Conservation (phyloP, 1,140 invertebrate genomes). For the Tetramorium alpestre region DNA sequence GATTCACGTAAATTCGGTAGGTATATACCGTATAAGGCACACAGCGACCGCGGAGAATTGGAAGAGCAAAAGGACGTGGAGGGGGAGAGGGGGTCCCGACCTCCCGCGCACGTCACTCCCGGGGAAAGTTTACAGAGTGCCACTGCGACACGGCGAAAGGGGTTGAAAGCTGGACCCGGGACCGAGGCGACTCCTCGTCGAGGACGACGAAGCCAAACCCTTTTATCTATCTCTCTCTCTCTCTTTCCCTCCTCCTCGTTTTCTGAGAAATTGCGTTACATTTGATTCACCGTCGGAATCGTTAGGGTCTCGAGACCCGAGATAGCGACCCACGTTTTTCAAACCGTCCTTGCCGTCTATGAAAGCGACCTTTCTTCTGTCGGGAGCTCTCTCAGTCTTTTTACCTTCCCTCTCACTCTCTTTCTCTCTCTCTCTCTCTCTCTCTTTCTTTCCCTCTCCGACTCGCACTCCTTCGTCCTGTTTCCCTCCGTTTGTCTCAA, state of each 20-base stretch:
- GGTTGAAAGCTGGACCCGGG: slow-evolving; percentile 54
- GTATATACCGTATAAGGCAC: slow-evolving; percentile 37
- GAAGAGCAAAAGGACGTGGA: neutral
- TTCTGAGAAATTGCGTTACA: slow-evolving; percentile 66
- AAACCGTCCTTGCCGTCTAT: slow-evolving; percentile 39
- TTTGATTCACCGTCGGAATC: slow-evolving; percentile 74
- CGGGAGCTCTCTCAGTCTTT: neutral
- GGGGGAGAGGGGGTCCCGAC: neutral
- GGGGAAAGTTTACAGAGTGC: slow-evolving; percentile 51
- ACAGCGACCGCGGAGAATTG: neutral
- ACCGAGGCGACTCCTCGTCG: neutral
- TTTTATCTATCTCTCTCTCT: slow-evolving; percentile 10
- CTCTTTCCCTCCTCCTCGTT: slow-evolving; percentile 20
- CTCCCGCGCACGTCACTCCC: slow-evolving; percentile 21
- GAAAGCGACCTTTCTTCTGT: slow-evolving; percentile 42
- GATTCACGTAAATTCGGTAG: slow-evolving; percentile 58
- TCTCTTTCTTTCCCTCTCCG: neutral
- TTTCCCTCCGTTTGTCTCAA: slow-evolving; percentile 50
- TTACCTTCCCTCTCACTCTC: too few relatives aligned
- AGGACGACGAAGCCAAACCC: neutral
- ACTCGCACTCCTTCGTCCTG: neutral
- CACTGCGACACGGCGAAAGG: slow-evolving; percentile 42
- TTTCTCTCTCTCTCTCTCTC: neutral
- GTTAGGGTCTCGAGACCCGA: slow-evolving; percentile 49
- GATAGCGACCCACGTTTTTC: slow-evolving; percentile 56